Evolutionary conservation across 35 echinoderm and acorn worm genomes (phyloP), one percentile per base, ranked within the genome.

Genomic region (Patiria miniata): DNA sequence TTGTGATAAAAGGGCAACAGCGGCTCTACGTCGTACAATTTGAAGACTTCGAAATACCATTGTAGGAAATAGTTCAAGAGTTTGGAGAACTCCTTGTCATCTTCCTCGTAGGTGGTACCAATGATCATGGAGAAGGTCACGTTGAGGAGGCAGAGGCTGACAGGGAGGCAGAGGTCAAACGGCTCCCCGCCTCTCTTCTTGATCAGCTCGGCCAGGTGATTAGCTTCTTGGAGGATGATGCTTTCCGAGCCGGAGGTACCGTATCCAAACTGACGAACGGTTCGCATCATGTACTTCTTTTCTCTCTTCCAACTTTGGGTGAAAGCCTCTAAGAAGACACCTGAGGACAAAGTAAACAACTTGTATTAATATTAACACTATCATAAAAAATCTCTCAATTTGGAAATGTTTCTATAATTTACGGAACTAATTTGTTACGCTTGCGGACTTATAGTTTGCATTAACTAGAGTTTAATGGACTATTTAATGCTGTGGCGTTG

Each of bases 241-340:
- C 29, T 23, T 73, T 73, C 65, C 0, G 65, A 73, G 7, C 34
- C 34, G 14, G 65, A 30, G n/a, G 65, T 73, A 73, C 65, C 65
- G 65, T 73, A 73, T 2, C 65, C 65, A 15, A 73, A 73, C 29
- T 73, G 65, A 73, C 65, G 65, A 22, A 73, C 65, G 30, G 65
- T 73, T 73, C 61, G 61, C 29, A 69, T 9, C 61, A 69, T 69
- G 61, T 69, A 69, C 26, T 69, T 69, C 65, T 73, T 73, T 23
- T 73, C 65, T 16, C 29, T 73, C 29, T 73, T 73, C 65, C 65
- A 73, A 32, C 19, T 32, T 23, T 73, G 19, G n/a, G 65, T 73
- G 65, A 28, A 73, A 15, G 65, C 2, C 65, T 73, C 65, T 23
- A 73, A 34, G 34, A 73, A 73, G 65, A 73, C 65, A 73, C 65